phyloP scores from a whole-genome alignment of 2,888 invertebrate species.

The Stegana nigrithorax region DNA sequence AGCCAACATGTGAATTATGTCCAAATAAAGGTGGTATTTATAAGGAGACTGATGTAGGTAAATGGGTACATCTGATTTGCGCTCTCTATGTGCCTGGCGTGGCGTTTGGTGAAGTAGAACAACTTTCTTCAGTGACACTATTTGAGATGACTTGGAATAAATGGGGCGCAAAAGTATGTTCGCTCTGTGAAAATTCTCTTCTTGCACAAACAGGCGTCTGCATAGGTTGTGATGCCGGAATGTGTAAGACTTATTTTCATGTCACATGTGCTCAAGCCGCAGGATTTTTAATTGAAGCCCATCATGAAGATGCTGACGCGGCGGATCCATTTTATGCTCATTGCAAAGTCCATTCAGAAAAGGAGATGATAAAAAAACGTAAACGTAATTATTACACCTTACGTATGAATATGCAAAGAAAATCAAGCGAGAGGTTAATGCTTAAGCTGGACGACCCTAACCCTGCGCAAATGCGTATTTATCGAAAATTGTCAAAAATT shows the following conservation, averaged over 20 bases:
- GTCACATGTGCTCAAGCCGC: conserved; percentile 97
- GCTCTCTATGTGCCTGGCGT: conserved; percentile 97
- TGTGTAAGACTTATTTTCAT: conserved; percentile 97
- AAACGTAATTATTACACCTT: conserved; percentile 87
- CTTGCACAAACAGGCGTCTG: conserved; percentile 94
- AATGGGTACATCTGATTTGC: conserved; percentile 98
- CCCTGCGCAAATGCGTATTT: conserved; percentile 80
- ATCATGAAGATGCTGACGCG: conserved; percentile 88
- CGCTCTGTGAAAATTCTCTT: conserved; percentile 87
- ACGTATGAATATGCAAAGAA: conserved; percentile 83
- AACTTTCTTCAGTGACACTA: conserved; percentile 89
- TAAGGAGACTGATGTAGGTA: conserved; percentile 97
- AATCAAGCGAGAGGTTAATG: conserved; percentile 65
- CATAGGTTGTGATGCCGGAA: conserved; percentile 97
- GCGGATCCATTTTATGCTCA: conserved; percentile 98
- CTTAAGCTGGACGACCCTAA: conserved; percentile 67
- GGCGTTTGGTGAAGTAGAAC: conserved; percentile 95
- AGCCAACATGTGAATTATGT: conserved; percentile 94
- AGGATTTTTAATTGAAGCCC: conserved; percentile 92
- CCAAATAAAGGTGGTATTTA: conserved; percentile 92
- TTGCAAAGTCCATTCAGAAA: conserved; percentile 95
- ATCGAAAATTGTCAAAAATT: conserved; percentile 85
- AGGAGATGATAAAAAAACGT: conserved; percentile 82
- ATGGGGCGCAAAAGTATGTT: conserved; percentile 95
- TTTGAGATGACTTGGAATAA: conserved; percentile 98